phyloP scores from a whole-genome alignment of 2,797 vertebrate species.

The Champsocephalus esox region DNA sequence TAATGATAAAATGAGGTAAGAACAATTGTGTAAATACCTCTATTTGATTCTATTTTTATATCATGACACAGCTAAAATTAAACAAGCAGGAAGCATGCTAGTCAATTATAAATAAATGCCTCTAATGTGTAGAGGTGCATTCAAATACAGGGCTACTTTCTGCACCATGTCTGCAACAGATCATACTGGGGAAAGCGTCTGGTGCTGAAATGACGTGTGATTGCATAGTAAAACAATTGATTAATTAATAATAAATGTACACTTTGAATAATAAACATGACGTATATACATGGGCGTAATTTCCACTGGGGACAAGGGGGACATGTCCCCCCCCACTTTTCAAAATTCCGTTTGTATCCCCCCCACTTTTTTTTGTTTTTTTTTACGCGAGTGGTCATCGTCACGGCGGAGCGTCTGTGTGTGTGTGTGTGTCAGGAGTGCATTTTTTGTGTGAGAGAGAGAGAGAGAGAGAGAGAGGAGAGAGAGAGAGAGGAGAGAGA shows the following conservation, averaged over 20 bases:
- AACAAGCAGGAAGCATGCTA: neutral
- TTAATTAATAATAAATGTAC: neutral
- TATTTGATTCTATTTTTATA: neutral
- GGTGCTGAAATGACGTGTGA: constrained; percentile 11
- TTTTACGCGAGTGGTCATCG: too few relatives aligned
- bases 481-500: too few relatives aligned
- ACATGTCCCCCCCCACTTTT: too few relatives aligned
- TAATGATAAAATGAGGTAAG: neutral
- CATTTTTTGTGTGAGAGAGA: too few relatives aligned
- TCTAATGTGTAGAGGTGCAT: neutral
- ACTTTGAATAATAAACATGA: neutral
- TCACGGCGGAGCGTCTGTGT: too few relatives aligned
- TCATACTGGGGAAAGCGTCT: constrained; percentile 12
- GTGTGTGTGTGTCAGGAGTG: too few relatives aligned
- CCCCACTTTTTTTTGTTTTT: too few relatives aligned
- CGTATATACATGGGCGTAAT: too few relatives aligned
- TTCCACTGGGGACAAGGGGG: too few relatives aligned
- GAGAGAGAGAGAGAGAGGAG: too few relatives aligned
- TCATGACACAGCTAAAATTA: neutral
- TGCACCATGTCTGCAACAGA: neutral
- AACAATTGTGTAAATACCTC: neutral
- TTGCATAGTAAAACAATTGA: neutral
- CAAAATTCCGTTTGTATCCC: too few relatives aligned
- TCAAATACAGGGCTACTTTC: neutral
- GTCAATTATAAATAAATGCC: neutral